Evolutionary conservation across 2,113 vertebrate species (phyloP).

Genomic region (Malaclemys terrapin): DNA sequence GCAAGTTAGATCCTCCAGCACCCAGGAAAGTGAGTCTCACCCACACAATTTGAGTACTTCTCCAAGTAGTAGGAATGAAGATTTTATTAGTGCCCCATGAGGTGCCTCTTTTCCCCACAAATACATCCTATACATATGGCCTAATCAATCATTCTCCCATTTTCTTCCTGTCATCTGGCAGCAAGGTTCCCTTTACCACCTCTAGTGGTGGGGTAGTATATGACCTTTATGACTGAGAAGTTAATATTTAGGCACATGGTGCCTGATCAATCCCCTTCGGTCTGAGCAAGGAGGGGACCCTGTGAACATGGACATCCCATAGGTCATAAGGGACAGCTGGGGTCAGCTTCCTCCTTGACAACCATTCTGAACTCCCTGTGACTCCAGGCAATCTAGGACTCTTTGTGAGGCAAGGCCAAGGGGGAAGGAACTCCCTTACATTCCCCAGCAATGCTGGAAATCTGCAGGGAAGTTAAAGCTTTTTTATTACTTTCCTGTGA

Average conservation of each 20-base stretch:
- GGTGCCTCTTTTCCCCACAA: neutral
- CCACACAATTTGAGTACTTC: neutral
- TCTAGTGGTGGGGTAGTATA: neutral
- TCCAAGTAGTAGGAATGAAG: neutral
- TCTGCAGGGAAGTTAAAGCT: neutral
- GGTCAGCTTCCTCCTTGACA: neutral
- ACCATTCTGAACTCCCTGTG: neutral
- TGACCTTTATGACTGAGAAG: neutral
- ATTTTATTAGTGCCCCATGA: neutral
- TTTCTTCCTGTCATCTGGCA: neutral
- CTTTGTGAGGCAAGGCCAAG: neutral
- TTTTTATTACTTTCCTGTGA: neutral
- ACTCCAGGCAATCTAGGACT: neutral
- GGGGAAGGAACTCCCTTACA: neutral
- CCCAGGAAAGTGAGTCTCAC: neutral
- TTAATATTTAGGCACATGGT: neutral
- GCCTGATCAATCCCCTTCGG: neutral
- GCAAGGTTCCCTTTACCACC: neutral
- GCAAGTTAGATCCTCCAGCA: neutral
- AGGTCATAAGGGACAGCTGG: neutral
- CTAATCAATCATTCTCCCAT: neutral
- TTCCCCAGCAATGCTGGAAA: neutral
- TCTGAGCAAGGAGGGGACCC: neutral
- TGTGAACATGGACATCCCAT: neutral
- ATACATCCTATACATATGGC: neutral